Conservation (phyloP, 64 coral and sea anemone species). For the Actinia equina region DNA sequence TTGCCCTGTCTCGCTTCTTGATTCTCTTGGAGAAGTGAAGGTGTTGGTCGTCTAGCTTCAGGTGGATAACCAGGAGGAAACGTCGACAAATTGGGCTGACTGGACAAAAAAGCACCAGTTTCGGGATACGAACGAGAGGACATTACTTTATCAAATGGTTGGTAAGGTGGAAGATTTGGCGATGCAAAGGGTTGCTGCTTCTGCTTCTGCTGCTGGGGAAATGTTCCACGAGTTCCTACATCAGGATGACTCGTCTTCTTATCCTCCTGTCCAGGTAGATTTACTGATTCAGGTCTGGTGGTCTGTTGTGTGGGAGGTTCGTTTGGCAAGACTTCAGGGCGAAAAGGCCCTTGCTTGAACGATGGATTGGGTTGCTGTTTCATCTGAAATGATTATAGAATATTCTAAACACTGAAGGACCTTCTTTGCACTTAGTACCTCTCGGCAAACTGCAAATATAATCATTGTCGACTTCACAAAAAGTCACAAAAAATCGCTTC, state of each 20-base stretch:
- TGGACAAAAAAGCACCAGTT: slow-evolving; percentile 9
- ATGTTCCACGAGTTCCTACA: not conserved
- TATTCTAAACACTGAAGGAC: not conserved
- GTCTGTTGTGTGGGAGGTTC: not conserved
- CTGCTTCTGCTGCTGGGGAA: not conserved
- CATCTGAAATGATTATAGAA: slow-evolving; percentile 5
- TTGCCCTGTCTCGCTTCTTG: slow-evolving; percentile 13
- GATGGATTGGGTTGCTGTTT: not conserved
- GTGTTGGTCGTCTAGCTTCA: not conserved
- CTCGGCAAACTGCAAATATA: no score
- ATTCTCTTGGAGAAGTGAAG: slow-evolving; percentile 18
- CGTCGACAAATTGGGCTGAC: not conserved
- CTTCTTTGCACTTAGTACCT: not conserved
- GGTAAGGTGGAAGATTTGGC: not conserved
- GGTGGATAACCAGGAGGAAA: not conserved
- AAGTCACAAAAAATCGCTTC: no score
- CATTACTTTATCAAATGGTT: not conserved
- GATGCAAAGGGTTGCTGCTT: not conserved
- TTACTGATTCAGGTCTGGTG: not conserved
- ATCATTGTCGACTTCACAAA: no score
- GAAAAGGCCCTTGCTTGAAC: not conserved
- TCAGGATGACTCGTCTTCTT: not conserved
- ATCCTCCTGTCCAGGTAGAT: not conserved
- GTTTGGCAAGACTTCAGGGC: not conserved
- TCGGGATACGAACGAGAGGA: slow-evolving; percentile 13